Conservation (phyloP, 2,113 vertebrate species). For the Orcinus orca region DNA sequence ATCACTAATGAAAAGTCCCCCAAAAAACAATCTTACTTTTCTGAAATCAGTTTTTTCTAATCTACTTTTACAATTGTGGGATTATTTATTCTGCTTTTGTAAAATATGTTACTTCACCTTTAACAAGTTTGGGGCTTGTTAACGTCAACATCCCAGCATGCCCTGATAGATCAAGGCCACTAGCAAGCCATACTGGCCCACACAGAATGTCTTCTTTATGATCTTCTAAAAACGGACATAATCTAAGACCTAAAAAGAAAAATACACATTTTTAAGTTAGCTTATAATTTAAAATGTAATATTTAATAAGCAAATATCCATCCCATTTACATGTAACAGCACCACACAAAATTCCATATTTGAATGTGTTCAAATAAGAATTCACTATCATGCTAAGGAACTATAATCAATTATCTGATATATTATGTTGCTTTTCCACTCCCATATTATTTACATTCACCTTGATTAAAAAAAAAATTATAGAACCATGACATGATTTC, state of each 20-base stretch:
- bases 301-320: constrained; percentile 30
- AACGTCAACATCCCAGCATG: constrained; percentile 98
- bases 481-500: constrained; percentile 46
- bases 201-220: constrained; percentile 99
- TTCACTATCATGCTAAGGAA: constrained; percentile 22
- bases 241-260: constrained; percentile 87
- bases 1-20: neutral
- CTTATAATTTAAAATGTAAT: neutral
- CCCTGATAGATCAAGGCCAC: constrained; percentile 97
- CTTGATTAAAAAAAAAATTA: constrained; percentile 36
- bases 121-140: constrained; percentile 98
- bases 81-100: constrained; percentile 22
- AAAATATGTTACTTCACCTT: constrained; percentile 86
- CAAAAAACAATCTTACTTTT: neutral
- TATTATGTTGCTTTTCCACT: constrained; percentile 7
- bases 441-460: constrained; percentile 45
- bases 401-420: constrained; percentile 32
- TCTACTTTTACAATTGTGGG: neutral
- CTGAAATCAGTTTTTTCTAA: neutral
- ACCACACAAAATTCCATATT: constrained; percentile 50
- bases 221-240: constrained; percentile 97
- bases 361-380: constrained; percentile 31
- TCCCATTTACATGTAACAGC: constrained; percentile 18
- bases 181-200: constrained; percentile 97
- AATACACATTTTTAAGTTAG: neutral